Evolutionary conservation across 92 coral and sea anemone species (phyloP).

Genomic region (Umimayanthus kanabou): DNA sequence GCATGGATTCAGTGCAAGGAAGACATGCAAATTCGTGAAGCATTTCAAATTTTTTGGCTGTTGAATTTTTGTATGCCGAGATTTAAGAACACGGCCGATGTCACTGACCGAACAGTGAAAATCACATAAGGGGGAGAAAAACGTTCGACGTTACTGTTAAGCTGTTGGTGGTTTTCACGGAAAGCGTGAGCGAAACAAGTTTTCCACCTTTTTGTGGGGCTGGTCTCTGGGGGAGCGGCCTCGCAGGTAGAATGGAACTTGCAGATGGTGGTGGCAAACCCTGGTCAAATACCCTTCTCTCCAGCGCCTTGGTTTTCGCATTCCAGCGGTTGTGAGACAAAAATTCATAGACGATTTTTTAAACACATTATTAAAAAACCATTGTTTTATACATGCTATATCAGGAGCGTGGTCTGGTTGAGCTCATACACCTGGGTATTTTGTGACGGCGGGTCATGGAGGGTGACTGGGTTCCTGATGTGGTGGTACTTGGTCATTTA

Average conservation of each 20-base stretch:
- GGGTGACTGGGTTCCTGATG: constrained; percentile 41
- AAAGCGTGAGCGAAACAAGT: no score
- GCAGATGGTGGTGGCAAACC: background rate
- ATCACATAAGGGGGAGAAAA: no score
- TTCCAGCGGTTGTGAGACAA: background rate
- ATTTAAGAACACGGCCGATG: no score
- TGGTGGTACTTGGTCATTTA: constrained; percentile 44
- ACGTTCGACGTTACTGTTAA: no score
- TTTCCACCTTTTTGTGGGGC: no score
- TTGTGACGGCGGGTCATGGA: constrained; percentile 28
- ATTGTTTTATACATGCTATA: constrained; percentile 10
- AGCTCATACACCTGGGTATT: constrained; percentile 42
- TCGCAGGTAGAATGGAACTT: background rate
- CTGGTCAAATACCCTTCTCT: background rate
- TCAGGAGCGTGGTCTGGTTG: constrained; percentile 42
- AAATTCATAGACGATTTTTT: background rate
- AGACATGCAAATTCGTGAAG: no score
- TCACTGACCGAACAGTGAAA: no score
- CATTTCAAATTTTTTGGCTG: no score
- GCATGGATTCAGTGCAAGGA: no score
- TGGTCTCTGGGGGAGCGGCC: background rate
- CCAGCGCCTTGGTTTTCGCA: background rate
- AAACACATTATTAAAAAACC: background rate
- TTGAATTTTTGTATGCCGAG: no score
- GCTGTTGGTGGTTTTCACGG: no score